Evolutionary conservation across 2,888 invertebrate species (phyloP), one percentile per base, ranked within the genome.

Genomic region (Salticus scenicus): DNA sequence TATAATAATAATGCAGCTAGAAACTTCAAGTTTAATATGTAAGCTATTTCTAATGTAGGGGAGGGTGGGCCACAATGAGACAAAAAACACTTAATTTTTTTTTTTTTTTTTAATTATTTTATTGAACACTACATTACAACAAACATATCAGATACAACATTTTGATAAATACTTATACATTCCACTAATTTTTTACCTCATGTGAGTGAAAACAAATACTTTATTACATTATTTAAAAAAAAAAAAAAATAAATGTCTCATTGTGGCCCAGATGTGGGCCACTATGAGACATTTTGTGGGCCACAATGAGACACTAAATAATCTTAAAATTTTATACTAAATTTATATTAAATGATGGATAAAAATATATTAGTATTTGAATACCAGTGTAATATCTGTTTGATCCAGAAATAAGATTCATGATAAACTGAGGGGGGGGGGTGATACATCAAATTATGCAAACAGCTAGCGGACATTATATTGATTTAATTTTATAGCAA

Each of bases 141-240:
- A 66, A 66, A n/a, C 30, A 66, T 66, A 30, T 66, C 30, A 30
- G 66, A n/a, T 66, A 66, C 30, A 66, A 66, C 30, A 30, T 30
- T 66, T 66, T 14, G 30, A n/a, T 30, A 30, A 66, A 66, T 66
- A 30, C 66, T 66, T 57, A 57, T 57, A 57, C 24, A 57, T 57
- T 57, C 20, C 57, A 57, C 57, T 17, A 57, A 24, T 57, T 66
- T 66, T 66, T 66, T 8, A 30, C n/a, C 28, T 66, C 30, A 30
- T 66, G 66, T 66, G 66, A 30, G 20, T 66, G 66, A 66, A 66
- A 66, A 30, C 28, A 66, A 66, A 24, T 66, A 66, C 30, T 66
- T 66, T 66, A 66, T 66, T 66, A 14, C 66, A 66, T 66, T n/a
- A n/a, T n/a, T 66, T 7, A 37, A 37, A 37, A n/a, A n/a, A n/a